Conservation (phyloP, 2,113 vertebrate species). For the Erpornis zantholeuca region DNA sequence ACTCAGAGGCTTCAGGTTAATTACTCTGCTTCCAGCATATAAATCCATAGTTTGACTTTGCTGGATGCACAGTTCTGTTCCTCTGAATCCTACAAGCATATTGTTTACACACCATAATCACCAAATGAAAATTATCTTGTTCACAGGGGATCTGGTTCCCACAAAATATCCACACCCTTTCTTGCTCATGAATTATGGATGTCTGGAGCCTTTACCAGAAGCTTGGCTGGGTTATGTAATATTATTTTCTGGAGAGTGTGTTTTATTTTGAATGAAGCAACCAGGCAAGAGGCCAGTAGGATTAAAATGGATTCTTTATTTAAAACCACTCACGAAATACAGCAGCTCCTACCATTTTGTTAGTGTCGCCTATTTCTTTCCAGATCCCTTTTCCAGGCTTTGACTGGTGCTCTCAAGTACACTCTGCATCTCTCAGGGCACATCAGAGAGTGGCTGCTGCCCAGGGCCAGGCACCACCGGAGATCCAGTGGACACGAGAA, state of each 20-base stretch:
- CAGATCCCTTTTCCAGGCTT: neutral
- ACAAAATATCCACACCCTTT: constrained; percentile 57
- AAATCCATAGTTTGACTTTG: neutral
- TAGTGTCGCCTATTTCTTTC: neutral
- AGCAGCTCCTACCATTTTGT: constrained; percentile 24
- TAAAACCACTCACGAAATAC: constrained; percentile 38
- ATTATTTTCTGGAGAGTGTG: constrained; percentile 38
- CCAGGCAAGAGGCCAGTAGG: constrained; percentile 46
- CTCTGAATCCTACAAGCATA: constrained; percentile 30
- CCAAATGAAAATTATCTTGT: constrained; percentile 56
- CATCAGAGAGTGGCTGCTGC: neutral
- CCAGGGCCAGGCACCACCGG: accelerated
- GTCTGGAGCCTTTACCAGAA: constrained; percentile 46
- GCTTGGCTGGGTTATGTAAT: constrained; percentile 50
- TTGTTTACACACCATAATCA: constrained; percentile 48
- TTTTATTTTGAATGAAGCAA: constrained; percentile 57
- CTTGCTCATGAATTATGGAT: constrained; percentile 61
- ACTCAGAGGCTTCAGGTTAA: neutral
- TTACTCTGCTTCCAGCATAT: neutral
- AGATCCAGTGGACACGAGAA: neutral
- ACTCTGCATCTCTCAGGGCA: neutral
- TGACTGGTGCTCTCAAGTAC: neutral
- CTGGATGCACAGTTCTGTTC: neutral
- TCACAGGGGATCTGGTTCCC: constrained; percentile 21
- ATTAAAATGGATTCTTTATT: constrained; percentile 64